phyloP scores from a whole-genome alignment of 2,888 invertebrate genomes.

The Himalopsyche anomala region DNA sequence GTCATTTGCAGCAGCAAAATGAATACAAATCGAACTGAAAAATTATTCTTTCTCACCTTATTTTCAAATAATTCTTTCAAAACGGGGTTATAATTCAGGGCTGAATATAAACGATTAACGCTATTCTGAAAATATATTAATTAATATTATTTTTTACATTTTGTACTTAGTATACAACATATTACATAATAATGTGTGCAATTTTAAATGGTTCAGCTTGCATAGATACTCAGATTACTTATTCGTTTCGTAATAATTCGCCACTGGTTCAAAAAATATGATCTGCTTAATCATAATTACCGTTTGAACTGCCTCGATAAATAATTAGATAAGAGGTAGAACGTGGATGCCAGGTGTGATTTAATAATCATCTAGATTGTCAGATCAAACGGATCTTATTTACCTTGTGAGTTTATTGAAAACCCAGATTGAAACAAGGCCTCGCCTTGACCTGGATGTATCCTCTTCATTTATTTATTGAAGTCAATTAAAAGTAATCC shows the following conservation, averaged over 20 bases:
- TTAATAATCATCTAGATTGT: conserved; percentile 21
- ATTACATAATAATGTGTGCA: no score
- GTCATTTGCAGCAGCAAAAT: no score
- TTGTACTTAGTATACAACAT: no score
- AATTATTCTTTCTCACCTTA: no score
- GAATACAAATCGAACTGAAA: no score
- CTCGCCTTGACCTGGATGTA: conserved; percentile 37
- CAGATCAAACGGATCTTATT: conserved; percentile 42
- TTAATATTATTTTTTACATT: no score
- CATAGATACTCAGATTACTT: no score
- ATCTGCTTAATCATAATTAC: not conserved
- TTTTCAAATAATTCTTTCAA: no score
- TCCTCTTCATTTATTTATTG: conserved; percentile 32
- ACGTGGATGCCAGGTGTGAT: conserved; percentile 4
- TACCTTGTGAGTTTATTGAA: conserved; percentile 26
- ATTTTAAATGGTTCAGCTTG: no score
- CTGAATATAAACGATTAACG: no score
- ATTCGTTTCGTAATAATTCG: not conserved
- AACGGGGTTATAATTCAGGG: no score
- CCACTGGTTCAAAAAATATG: not conserved
- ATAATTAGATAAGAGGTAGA: conserved; percentile 8
- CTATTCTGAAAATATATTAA: no score
- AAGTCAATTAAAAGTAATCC: conserved; percentile 36
- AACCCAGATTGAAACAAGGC: conserved; percentile 32
- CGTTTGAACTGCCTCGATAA: not conserved